phyloP scores from a whole-genome alignment of 1,140 invertebrate genomes.

The Brachionus manjavacas region DNA sequence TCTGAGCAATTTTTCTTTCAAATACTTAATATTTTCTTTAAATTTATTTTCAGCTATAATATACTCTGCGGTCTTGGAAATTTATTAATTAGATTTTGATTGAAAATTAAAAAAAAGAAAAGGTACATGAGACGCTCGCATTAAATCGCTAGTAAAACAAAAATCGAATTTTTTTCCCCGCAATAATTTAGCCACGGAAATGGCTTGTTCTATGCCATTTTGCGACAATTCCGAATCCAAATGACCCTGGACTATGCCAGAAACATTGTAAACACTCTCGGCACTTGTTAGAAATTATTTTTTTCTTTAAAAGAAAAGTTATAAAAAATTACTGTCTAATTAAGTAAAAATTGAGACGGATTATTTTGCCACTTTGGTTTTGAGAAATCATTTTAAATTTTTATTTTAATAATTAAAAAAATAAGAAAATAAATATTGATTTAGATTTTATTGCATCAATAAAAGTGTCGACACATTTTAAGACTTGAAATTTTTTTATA shows the following conservation, averaged over 20 bases:
- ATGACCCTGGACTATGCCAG: slow-evolving; percentile 13
- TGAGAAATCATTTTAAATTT: background rate
- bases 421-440: background rate
- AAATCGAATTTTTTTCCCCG: background rate
- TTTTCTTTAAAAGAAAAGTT: background rate
- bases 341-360: background rate
- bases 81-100: background rate
- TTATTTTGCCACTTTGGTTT: background rate
- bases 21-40: background rate
- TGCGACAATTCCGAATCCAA: background rate
- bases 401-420: background rate
- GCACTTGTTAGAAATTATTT: background rate
- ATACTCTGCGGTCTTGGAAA: slow-evolving; percentile 1
- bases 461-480: background rate
- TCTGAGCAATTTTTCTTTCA: slow-evolving; percentile 13
- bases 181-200: background rate
- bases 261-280: slow-evolving; percentile 2
- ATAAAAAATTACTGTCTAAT: background rate
- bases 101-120: background rate
- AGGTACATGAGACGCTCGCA: background rate
- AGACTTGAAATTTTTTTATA: background rate
- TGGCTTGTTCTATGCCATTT: background rate
- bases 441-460: background rate
- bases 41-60: background rate
- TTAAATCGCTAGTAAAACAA: slow-evolving; percentile 4